Percentiles rank a stretch among this genome's conserved stretches.
These are phyloP conservation scores for Drosophila novamexicana DNA, from an alignment of 1,140 invertebrate species.

Conservation along the genomic window DNA sequence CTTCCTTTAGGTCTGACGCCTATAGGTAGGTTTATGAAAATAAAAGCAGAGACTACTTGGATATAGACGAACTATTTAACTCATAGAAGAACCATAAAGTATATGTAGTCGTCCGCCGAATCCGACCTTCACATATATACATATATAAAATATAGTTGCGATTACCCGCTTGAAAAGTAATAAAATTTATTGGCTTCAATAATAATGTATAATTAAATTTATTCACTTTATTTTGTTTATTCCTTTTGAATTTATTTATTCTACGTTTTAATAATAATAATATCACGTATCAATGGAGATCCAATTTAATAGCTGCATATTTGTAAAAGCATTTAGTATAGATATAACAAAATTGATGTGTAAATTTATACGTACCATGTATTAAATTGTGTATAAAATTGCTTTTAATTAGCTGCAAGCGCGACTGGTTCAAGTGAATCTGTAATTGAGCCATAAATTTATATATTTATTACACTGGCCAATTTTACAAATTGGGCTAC, in stretches of 20 bases:
- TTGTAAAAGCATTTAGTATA: neutral
- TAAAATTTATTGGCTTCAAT: no score
- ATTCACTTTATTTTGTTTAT: no score
- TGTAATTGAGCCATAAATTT: slow-evolving; percentile 70
- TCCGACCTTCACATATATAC: no score
- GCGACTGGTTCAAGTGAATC: neutral
- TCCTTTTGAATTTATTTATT: no score
- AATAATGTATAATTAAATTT: no score
- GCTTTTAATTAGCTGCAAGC: slow-evolving; percentile 55
- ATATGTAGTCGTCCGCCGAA: no score
- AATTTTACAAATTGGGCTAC: slow-evolving; percentile 59
- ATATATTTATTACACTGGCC: slow-evolving; percentile 68
- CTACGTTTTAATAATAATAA: no score
- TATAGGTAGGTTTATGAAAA: neutral
- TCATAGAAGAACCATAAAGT: no score
- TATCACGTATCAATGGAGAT: no score
- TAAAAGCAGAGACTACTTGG: neutral
- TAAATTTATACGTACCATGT: slow-evolving; percentile 20
- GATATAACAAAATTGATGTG: neutral
- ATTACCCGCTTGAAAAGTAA: no score
- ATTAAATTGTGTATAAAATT: slow-evolving; percentile 64
- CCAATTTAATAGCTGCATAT: neutral
- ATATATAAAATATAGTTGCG: no score
- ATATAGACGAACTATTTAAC: neutral
- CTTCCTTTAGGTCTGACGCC: neutral